Evolutionary conservation across 2,888 invertebrate species (phyloP).

Genomic region (Pollenia griseotomentosa): DNA sequence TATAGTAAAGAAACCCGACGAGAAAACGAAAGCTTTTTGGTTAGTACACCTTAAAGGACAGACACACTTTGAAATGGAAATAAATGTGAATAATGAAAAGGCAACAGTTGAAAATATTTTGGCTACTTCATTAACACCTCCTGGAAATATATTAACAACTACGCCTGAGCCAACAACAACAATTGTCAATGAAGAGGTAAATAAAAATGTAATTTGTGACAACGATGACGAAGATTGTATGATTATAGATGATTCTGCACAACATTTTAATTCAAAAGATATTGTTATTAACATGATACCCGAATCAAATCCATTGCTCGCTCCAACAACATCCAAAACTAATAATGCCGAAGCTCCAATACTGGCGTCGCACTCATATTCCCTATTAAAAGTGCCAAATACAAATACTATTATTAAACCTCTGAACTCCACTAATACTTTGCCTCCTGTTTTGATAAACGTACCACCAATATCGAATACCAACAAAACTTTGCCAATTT

Average conservation of each 20-base stretch:
- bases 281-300: conserved; percentile 32
- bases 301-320: conserved; percentile 27
- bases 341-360: conserved; percentile 24
- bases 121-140: not conserved
- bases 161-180: not conserved
- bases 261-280: conserved; percentile 22
- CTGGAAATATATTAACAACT: not conserved
- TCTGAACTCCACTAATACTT: conserved; percentile 27
- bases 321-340: conserved; percentile 13
- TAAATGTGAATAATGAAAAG: conserved; percentile 32
- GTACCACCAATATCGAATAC: conserved; percentile 23
- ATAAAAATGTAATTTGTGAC: conserved; percentile 35
- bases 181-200: not conserved
- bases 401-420: conserved; percentile 52
- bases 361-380: not conserved
- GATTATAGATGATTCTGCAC: conserved; percentile 77
- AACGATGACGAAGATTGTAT: conserved; percentile 80
- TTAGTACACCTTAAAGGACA: conserved; percentile 79
- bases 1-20: conserved; percentile 73
- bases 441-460: conserved; percentile 25
- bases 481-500: conserved; percentile 54
- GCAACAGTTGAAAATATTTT: not conserved
- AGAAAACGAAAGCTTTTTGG: conserved; percentile 82
- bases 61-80: conserved; percentile 78
- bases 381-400: conserved; percentile 51